Evolutionary conservation across 1,140 invertebrate species (phyloP).

Genomic region (Lepidotrigona ventralis): DNA sequence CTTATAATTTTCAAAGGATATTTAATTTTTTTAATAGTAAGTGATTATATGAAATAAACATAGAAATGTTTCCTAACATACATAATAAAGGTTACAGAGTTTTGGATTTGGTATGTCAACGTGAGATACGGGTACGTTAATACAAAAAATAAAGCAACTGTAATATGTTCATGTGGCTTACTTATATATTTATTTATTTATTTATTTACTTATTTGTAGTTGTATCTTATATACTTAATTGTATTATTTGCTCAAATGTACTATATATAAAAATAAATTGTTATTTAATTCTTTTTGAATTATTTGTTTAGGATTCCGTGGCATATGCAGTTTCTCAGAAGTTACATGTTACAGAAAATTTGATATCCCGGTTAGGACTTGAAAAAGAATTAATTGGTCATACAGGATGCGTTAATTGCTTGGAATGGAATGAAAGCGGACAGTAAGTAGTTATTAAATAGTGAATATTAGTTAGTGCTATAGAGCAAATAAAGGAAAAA

Average conservation of each 20-base stretch:
- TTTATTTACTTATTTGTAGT: too few species aligned
- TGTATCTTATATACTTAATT: background rate
- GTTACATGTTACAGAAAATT: constrained; percentile 85
- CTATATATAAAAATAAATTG: background rate
- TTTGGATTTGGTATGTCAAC: constrained; percentile 70
- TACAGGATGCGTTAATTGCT: constrained; percentile 96
- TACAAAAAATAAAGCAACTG: too few species aligned
- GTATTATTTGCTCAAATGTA: background rate
- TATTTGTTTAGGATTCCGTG: constrained; percentile 68
- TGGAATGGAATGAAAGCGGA: constrained; percentile 95
- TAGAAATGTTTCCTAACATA: constrained; percentile 67
- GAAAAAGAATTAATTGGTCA: constrained; percentile 93
- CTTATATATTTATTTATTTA: too few species aligned
- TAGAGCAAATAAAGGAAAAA: too few species aligned
- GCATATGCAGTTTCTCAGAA: constrained; percentile 67
- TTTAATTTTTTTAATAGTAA: constrained; percentile 23
- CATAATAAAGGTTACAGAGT: constrained; percentile 64
- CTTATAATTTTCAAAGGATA: constrained; percentile 12
- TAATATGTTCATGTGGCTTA: too few species aligned
- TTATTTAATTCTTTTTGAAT: constrained; percentile 8
- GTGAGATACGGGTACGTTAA: constrained; percentile 75
- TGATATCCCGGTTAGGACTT: constrained; percentile 90
- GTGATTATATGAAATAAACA: constrained; percentile 50
- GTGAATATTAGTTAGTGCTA: too few species aligned
- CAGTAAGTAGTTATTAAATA: constrained; percentile 82